Base-by-base conservation (phyloP, 2,888 invertebrate genomes). In the Cheilosia pagana region DNA sequence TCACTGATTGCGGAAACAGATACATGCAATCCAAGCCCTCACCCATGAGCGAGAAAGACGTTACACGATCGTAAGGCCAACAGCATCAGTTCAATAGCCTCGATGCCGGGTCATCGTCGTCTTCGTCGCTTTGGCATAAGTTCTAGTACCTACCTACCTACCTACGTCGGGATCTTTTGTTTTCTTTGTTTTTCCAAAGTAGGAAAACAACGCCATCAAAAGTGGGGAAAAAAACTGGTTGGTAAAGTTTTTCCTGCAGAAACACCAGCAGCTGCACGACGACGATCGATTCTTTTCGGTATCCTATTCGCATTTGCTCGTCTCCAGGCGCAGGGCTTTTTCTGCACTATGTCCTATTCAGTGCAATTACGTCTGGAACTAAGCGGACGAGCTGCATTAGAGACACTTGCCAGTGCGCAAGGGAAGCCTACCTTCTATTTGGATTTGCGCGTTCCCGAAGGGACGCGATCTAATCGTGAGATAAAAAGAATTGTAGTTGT, bases 271-370 rank as follows among this genome's bases (percentile, higher is more conserved):
- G 75, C 85, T 67, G 85, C 79, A 75, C 48, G 43, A 68, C 48
- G 43, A 68, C 83, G 79, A 83, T 79, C 83, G 79, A 79, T 83
- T 79, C 74, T 74, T 79, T 79, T 79, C 79, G 79, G 79, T 83
- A 79, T 78, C 60, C 79, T 28, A 74, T 53, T 72, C 41, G 41
- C 50, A 53, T 52, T 78, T 63, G 62, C 67, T n/a, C 57, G 23
- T 45, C 62, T 62, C 4, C 48, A 45, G n/a, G n/a, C n/a, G n/a
- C n/a, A n/a, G 57, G 50, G 71, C 57, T 52, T 65, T 59, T 78
- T 16, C 43, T 23, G 31, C 43, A 39, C 63, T 50, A 10, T 50
- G 71, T 68, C 78, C 82, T 50, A 78, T 78, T 77, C 72, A 48
- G 55, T 62, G 45, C 81, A 81, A 76, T 59, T 59, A 71, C 60